Evolutionary conservation across 2,113 vertebrate species (phyloP).

Genomic region (Tetraodon nigroviridis): DNA sequence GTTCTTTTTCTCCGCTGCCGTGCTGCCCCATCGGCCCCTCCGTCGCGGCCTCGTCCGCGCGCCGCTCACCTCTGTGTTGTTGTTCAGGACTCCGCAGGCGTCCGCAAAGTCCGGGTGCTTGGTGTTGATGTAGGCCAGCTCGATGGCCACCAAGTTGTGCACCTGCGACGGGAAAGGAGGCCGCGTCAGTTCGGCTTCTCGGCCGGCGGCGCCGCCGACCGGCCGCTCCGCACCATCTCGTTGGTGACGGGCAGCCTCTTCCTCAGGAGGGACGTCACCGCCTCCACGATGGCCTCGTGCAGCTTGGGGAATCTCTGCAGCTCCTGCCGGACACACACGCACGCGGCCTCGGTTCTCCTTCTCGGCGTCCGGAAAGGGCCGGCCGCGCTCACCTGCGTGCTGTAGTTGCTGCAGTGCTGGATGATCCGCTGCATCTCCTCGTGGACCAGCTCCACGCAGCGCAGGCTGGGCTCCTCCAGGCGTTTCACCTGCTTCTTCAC

Average conservation of each 20-base stretch:
- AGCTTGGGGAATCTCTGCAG: slow-evolving; percentile 95
- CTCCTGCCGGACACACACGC: slow-evolving; percentile 74
- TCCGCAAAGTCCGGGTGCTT: slow-evolving; percentile 99
- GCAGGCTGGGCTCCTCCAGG: slow-evolving; percentile 93
- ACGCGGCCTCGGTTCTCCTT: not conserved
- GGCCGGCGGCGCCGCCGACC: fast-evolving
- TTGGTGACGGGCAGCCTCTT: slow-evolving; percentile 94
- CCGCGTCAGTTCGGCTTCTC: too few species aligned
- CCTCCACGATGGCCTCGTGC: slow-evolving; percentile 97
- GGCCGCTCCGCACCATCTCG: slow-evolving; percentile 82
- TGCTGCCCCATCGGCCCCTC: too few species aligned
- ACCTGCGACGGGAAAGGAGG: slow-evolving; percentile 71
- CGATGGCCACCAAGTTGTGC: slow-evolving; percentile 96
- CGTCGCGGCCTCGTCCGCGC: too few species aligned
- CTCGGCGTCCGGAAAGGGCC: too few species aligned
- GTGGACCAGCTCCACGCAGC: slow-evolving; percentile 96
- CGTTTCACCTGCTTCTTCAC: slow-evolving; percentile 98
- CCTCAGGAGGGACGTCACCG: slow-evolving; percentile 93
- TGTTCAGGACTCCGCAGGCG: slow-evolving; percentile 96
- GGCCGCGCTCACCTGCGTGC: slow-evolving; percentile 83
- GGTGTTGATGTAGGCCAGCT: slow-evolving; percentile 98
- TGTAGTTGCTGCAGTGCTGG: slow-evolving; percentile 98
- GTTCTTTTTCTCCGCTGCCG: too few species aligned
- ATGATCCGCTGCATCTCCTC: slow-evolving; percentile 99
- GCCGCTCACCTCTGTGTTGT: slow-evolving; percentile 93